Percentiles rank a stretch among this genome's conserved stretches.
Conservation (phyloP, 2,888 invertebrate species). For the Octonoba sinensis region DNA sequence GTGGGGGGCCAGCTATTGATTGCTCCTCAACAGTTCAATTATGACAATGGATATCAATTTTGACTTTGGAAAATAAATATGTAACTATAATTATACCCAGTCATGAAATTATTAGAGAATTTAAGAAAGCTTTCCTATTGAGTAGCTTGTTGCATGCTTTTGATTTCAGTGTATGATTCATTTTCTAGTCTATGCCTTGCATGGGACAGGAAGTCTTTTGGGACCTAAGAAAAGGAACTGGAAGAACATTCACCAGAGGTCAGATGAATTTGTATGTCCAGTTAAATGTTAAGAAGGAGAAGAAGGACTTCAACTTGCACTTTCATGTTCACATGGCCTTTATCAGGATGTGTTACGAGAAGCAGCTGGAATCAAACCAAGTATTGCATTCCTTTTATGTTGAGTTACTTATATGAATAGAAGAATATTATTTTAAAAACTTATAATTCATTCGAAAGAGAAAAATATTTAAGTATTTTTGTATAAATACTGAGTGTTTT, state of each 20-base stretch:
- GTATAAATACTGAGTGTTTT: too few species aligned
- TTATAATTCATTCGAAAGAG: too few species aligned
- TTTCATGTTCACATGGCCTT: constrained; percentile 34
- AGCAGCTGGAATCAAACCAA: constrained; percentile 9
- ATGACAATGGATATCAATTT: too few species aligned
- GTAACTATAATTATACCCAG: too few species aligned
- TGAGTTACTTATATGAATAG: neutral
- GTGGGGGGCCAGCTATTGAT: too few species aligned
- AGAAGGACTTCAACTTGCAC: constrained; percentile 21
- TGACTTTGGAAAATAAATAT: too few species aligned
- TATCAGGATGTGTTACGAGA: constrained; percentile 28
- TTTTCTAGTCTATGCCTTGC: constrained; percentile 41
- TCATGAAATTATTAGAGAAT: too few species aligned
- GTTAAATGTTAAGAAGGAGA: constrained; percentile 7
- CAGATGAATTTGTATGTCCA: constrained; percentile 28
- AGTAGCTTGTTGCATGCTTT: neutral
- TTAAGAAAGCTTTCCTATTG: too few species aligned
- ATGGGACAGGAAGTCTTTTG: constrained; percentile 28
- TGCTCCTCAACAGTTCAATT: too few species aligned
- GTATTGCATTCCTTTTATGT: constrained; percentile 1
- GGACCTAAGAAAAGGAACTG: constrained; percentile 34
- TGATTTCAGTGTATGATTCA: neutral
- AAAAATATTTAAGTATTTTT: too few species aligned
- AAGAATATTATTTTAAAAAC: neutral
- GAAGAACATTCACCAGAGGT: constrained; percentile 27